Evolutionary conservation across 2,113 vertebrate species (phyloP).

Genomic region (Clinocottus analis): DNA sequence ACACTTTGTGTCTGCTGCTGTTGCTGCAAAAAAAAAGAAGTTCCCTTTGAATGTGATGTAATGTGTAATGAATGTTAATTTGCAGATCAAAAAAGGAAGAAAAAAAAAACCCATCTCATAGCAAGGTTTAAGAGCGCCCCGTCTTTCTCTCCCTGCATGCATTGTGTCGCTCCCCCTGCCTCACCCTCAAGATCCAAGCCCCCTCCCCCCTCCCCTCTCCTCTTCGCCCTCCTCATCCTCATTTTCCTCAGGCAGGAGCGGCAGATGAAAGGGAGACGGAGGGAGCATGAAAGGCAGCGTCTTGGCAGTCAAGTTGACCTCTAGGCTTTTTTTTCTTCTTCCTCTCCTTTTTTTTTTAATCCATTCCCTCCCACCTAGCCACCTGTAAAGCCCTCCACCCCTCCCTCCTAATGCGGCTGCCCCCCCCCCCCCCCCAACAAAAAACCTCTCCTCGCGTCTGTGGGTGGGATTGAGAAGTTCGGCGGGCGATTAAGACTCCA

Average conservation of each 20-base stretch:
- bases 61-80: conserved; percentile 28
- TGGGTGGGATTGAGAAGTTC: conserved; percentile 39
- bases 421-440: too few species aligned
- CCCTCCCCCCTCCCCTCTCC: not conserved
- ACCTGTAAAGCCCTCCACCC: conserved; percentile 61
- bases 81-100: conserved; percentile 15
- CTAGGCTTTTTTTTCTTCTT: conserved; percentile 57
- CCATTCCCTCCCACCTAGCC: conserved; percentile 44
- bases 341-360: conserved; percentile 42
- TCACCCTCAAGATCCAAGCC: conserved; percentile 6
- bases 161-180: conserved; percentile 38
- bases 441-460: conserved; percentile 14
- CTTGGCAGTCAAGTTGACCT: conserved; percentile 72
- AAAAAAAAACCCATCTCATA: not conserved
- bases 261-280: conserved; percentile 67
- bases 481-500: conserved; percentile 29
- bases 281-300: conserved; percentile 64
- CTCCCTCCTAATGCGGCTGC: conserved; percentile 16
- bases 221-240: not conserved
- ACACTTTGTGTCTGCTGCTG: conserved; percentile 16
- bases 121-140: conserved; percentile 6
- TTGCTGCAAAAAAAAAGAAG: too few species aligned
- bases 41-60: conserved; percentile 30
- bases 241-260: conserved; percentile 41
- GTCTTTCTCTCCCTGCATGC: conserved; percentile 23